Evolutionary conservation across 2,113 vertebrate species (phyloP).

Genomic region (Entosphenus tridentatus): DNA sequence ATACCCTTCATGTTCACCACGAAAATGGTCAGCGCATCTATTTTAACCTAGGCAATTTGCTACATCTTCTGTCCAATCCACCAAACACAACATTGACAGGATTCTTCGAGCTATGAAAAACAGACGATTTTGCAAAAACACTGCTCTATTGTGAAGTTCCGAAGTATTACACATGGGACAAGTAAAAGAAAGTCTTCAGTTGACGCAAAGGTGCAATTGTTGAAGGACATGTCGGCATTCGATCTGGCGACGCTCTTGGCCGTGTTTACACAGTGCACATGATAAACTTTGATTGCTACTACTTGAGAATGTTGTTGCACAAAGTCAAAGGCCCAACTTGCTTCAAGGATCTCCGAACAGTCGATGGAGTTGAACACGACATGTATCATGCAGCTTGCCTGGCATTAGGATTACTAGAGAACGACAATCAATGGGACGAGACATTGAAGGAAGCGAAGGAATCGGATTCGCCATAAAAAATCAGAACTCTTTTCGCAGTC

Average conservation of each 20-base stretch:
- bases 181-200: not conserved
- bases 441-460: too few species aligned
- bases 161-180: not conserved
- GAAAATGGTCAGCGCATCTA: not conserved
- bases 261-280: not conserved
- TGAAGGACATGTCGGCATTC: not conserved
- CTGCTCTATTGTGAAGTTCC: not conserved
- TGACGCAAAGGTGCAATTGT: not conserved
- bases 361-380: too few species aligned
- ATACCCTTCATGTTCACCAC: not conserved
- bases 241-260: not conserved
- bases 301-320: not conserved
- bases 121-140: slow-evolving; percentile 1
- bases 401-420: too few species aligned
- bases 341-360: too few species aligned
- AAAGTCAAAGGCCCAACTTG: not conserved
- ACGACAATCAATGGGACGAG: too few species aligned
- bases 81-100: not conserved
- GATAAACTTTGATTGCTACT: not conserved
- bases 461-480: too few species aligned
- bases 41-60: not conserved
- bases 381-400: too few species aligned
- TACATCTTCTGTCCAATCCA: not conserved
- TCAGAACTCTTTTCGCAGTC: too few species aligned
- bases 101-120: not conserved